Evolutionary conservation across 1,140 invertebrate species (phyloP).

Genomic region (Nasonia giraulti): DNA sequence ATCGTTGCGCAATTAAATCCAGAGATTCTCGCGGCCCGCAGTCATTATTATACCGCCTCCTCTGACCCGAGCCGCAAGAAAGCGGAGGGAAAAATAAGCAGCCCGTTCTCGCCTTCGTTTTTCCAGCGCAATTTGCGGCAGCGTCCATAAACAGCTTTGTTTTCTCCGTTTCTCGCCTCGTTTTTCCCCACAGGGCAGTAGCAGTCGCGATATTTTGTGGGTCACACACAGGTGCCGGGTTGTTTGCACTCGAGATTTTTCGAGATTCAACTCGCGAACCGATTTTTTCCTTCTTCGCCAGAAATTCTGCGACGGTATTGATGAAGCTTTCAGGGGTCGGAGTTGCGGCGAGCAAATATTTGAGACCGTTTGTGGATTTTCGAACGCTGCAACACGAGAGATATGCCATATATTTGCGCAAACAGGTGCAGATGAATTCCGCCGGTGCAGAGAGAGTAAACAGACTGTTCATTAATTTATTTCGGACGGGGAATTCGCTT

Average conservation of each 20-base stretch:
- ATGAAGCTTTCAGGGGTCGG: neutral
- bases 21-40: neutral
- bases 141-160: conserved; percentile 3
- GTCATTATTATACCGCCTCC: conserved; percentile 1
- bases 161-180: neutral
- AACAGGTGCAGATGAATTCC: no score
- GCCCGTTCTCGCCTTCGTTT: neutral
- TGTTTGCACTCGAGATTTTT: no score
- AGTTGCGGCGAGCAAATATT: no score
- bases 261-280: no score
- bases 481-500: neutral
- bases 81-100: conserved; percentile 11
- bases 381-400: neutral
- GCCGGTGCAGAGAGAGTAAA: no score
- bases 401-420: no score
- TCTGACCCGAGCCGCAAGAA: neutral
- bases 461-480: neutral
- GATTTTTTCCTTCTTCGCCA: no score
- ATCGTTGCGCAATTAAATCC: conserved; percentile 15
- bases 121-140: neutral
- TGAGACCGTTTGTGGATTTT: no score
- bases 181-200: neutral
- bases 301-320: neutral
- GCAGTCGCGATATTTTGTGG: no score
- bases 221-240: no score